These are phyloP conservation scores for Thamnaconus septentrionalis DNA, from an alignment of 2,113 vertebrate genomes.

Conservation along the genomic window DNA sequence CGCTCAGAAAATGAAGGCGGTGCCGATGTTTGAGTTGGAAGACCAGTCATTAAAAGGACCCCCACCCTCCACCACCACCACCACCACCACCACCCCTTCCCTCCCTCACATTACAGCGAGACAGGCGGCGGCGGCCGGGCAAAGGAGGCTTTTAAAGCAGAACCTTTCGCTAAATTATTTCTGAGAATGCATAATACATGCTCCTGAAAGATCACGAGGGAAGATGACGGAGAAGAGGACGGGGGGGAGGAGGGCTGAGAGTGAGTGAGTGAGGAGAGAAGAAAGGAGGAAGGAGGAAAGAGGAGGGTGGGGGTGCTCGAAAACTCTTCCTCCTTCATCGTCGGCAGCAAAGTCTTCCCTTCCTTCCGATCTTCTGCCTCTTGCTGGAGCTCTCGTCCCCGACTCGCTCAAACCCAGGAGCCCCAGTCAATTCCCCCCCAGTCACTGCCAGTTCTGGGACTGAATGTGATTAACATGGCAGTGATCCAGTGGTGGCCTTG, in stretches of 20 bases:
- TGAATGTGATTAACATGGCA: too few species aligned
- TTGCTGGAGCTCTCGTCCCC: too few species aligned
- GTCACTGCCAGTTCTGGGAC: too few species aligned
- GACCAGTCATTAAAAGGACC: slow-evolving; percentile 11
- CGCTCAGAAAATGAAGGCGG: neutral
- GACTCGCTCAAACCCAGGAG: too few species aligned
- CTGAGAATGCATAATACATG: slow-evolving; percentile 70
- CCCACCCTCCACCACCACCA: neutral
- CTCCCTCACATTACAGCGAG: slow-evolving; percentile 34
- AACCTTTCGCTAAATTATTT: slow-evolving; percentile 71
- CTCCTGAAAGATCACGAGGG: slow-evolving; percentile 30
- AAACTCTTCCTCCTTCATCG: neutral
- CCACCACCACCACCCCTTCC: too few species aligned
- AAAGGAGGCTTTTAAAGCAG: slow-evolving; percentile 62
- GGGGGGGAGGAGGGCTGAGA: neutral
- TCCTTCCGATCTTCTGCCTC: too few species aligned
- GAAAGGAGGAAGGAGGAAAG: too few species aligned
- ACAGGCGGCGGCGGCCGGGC: slow-evolving; percentile 27
- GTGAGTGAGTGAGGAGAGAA: neutral
- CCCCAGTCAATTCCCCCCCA: too few species aligned
- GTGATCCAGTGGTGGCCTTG: too few species aligned
- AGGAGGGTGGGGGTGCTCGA: neutral
- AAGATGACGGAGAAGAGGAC: neutral
- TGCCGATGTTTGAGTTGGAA: slow-evolving; percentile 23
- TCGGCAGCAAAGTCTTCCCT: too few species aligned